A percentile compares a stretch with the other conserved stretches of the same genome.
Evolutionary conservation across 2,888 invertebrate species (phyloP).

Genomic region (Stegana nigrithorax): DNA sequence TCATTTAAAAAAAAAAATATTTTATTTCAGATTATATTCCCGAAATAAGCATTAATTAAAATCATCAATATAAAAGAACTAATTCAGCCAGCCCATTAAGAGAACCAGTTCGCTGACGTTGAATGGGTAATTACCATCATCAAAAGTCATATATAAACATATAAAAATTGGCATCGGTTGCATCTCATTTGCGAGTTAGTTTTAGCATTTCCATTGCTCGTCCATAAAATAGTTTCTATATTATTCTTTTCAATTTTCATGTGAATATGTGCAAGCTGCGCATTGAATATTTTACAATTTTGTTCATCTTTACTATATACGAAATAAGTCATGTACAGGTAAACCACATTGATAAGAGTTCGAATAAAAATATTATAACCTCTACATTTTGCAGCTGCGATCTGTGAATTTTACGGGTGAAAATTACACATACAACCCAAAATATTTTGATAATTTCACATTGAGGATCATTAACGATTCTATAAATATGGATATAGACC

Average conservation of each 20-base stretch:
- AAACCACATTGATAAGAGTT: neutral
- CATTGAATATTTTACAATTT: neutral
- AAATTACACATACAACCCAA: neutral
- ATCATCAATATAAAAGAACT: too few relatives aligned
- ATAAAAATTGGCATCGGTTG: too few relatives aligned
- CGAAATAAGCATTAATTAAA: too few relatives aligned
- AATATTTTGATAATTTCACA: slow-evolving; percentile 23
- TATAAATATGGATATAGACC: neutral
- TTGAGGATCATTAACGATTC: neutral
- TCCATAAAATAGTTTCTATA: too few relatives aligned
- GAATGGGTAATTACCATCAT: too few relatives aligned
- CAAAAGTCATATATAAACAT: too few relatives aligned
- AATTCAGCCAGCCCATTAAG: too few relatives aligned
- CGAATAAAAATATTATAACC: neutral
- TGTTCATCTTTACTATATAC: neutral
- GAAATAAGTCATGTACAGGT: neutral
- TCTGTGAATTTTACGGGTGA: neutral
- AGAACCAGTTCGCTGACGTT: too few relatives aligned
- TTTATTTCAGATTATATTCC: too few relatives aligned
- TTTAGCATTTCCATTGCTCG: too few relatives aligned
- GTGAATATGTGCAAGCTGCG: neutral
- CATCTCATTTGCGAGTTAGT: too few relatives aligned
- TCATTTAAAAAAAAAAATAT: too few relatives aligned
- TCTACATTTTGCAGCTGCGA: neutral
- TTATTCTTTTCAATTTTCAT: neutral